Percentiles rank a stretch among this genome's conserved stretches.
These are phyloP conservation scores for Plectus sambesii DNA, from an alignment of 1,140 invertebrate genomes.

Conservation along the genomic window DNA sequence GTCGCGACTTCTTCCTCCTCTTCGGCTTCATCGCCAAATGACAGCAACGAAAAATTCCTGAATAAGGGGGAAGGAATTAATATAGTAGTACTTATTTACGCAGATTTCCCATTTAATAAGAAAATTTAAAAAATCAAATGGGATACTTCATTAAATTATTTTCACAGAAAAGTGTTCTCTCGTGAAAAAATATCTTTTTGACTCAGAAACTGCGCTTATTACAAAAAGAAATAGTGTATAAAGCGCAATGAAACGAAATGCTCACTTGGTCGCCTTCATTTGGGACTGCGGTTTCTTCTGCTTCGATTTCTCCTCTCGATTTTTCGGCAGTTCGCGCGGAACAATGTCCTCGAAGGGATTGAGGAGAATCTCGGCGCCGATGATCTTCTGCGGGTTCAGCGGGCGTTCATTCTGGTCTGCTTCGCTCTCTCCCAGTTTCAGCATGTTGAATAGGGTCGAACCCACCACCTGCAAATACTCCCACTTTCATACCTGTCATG, in stretches of 20 bases:
- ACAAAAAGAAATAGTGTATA: not conserved
- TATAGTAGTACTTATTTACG: not conserved
- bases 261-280: conserved; percentile 27
- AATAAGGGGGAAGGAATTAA: conserved; percentile 26
- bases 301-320: conserved; percentile 48
- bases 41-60: conserved; percentile 86
- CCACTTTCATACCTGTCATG: no score
- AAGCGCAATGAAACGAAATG: not conserved
- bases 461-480: no score
- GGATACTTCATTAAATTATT: not conserved
- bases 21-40: conserved; percentile 94
- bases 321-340: conserved; percentile 56
- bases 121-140: not conserved
- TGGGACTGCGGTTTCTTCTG: conserved; percentile 48
- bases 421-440: conserved; percentile 76
- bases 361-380: conserved; percentile 64
- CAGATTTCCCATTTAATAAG: not conserved
- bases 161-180: not conserved
- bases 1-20: conserved; percentile 79
- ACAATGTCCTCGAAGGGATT: conserved; percentile 90
- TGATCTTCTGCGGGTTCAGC: conserved; percentile 76
- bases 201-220: not conserved
- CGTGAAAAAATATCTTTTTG: not conserved
- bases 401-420: conserved; percentile 65
- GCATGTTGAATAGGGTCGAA: conserved; percentile 87